A percentile compares a stretch with the other conserved stretches of the same genome.
Conservation (phyloP, 2,888 invertebrate genomes). For the Scaptomyza polygonia region DNA sequence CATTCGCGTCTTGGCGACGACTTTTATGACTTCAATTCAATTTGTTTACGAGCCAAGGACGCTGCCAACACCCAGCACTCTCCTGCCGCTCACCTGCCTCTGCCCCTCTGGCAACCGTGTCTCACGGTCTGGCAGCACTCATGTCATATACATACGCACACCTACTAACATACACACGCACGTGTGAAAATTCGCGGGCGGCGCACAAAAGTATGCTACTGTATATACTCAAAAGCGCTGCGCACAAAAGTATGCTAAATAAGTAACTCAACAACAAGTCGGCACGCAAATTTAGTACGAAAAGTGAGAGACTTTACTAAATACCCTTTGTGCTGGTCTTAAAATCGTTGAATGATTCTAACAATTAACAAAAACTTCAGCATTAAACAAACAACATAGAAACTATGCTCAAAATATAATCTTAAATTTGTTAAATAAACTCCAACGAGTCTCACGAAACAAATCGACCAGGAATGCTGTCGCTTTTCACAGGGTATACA, state of each 20-base stretch:
- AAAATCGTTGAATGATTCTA: too few species aligned
- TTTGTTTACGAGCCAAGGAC: constrained; percentile 75
- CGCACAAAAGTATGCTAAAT: constrained; percentile 71
- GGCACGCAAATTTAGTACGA: background rate
- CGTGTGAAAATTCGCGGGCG: background rate
- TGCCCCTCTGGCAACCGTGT: constrained; percentile 3
- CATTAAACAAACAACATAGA: too few species aligned
- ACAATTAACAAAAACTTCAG: too few species aligned
- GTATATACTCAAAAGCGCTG: constrained; percentile 24
- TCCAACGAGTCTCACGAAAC: too few species aligned
- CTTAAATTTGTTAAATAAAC: too few species aligned
- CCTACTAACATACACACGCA: background rate
- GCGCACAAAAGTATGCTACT: constrained; percentile 25
- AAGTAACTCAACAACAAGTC: constrained; percentile 64
- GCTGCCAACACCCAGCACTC: constrained; percentile 18
- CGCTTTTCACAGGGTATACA: constrained; percentile 18
- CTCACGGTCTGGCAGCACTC: constrained; percentile 12
- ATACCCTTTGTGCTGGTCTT: constrained; percentile 7
- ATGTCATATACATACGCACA: constrained; percentile 10
- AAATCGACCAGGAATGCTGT: background rate
- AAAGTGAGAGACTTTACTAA: background rate
- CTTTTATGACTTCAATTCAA: constrained; percentile 80
- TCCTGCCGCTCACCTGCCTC: background rate
- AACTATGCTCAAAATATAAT: too few species aligned
- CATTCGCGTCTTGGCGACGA: constrained; percentile 68